Percentiles rank a stretch among this genome's conserved stretches.
These are phyloP conservation scores for Nannoperca australis DNA, from an alignment of 2,797 vertebrate species.

Conservation along the genomic window DNA sequence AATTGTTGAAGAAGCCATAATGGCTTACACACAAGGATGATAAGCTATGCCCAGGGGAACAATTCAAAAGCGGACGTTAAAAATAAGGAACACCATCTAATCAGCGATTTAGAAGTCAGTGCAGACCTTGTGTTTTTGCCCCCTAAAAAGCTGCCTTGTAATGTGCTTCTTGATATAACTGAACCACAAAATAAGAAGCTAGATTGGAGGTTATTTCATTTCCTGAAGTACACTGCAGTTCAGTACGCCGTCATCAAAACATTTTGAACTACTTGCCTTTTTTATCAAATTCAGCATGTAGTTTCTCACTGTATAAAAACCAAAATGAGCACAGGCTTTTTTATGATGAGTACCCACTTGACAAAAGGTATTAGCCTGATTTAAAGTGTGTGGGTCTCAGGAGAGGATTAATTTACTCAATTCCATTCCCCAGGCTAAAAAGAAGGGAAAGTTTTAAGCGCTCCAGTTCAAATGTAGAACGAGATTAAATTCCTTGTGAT, in stretches of 20 bases:
- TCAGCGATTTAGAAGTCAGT: slow-evolving; percentile 21
- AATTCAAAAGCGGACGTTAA: slow-evolving; percentile 31
- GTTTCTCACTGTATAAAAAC: slow-evolving; percentile 33
- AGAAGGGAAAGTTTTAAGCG: slow-evolving; percentile 45
- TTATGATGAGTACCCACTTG: slow-evolving; percentile 53
- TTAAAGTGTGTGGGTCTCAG: slow-evolving; percentile 57
- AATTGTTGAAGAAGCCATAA: slow-evolving; percentile 52
- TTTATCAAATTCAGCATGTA: slow-evolving; percentile 33
- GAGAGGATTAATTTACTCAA: slow-evolving; percentile 61
- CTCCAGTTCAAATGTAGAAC: slow-evolving; percentile 47
- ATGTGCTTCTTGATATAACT: background rate
- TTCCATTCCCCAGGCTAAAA: slow-evolving; percentile 40
- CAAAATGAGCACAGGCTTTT: slow-evolving; percentile 39
- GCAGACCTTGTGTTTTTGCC: background rate
- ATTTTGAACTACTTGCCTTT: slow-evolving; percentile 13
- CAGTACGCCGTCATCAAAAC: slow-evolving; percentile 14
- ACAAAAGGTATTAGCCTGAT: slow-evolving; percentile 69
- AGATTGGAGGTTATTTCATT: background rate
- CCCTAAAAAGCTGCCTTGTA: background rate
- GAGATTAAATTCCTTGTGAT: slow-evolving; percentile 62
- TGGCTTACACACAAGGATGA: slow-evolving; percentile 35
- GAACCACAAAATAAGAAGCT: background rate
- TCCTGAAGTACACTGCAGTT: slow-evolving; percentile 19
- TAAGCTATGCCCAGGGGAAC: slow-evolving; percentile 20
- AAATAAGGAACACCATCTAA: slow-evolving; percentile 18